These are phyloP conservation scores for Charina bottae DNA, from an alignment of 2,113 vertebrate species.

Conservation along the genomic window DNA sequence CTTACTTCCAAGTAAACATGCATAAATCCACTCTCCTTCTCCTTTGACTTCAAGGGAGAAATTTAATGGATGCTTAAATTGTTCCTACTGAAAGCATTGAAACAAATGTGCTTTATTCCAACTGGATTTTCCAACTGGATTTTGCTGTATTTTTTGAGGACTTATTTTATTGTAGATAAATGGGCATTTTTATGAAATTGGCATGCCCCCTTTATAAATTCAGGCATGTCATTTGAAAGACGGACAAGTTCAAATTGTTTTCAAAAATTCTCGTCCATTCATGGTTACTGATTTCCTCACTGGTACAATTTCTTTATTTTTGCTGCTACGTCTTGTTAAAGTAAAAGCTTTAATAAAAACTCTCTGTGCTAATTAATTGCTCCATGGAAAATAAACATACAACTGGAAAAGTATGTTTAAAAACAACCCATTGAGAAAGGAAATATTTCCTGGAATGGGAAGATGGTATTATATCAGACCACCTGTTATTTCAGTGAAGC, in stretches of 20 bases:
- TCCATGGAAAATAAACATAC: background rate
- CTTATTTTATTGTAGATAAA: background rate
- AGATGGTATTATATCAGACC: background rate
- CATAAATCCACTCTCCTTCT: too few species aligned
- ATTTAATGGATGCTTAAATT: background rate
- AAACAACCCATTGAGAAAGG: background rate
- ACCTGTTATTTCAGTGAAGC: conserved; percentile 1
- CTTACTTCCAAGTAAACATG: background rate
- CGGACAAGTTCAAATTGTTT: background rate
- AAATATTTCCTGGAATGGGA: conserved; percentile 1
- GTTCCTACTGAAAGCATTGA: background rate
- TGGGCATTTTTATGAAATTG: background rate
- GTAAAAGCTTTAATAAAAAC: background rate
- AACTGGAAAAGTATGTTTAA: background rate
- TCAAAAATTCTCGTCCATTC: background rate
- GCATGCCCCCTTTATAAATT: background rate
- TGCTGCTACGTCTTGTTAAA: background rate
- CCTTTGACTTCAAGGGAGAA: background rate
- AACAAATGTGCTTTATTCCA: background rate
- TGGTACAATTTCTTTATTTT: background rate
- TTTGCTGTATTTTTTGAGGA: background rate
- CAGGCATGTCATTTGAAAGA: background rate
- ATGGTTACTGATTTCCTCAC: background rate
- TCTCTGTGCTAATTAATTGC: background rate
- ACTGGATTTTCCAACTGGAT: too few species aligned